Evolutionary conservation across 2,113 vertebrate species (phyloP).

Genomic region (Mionectes macconnelli): DNA sequence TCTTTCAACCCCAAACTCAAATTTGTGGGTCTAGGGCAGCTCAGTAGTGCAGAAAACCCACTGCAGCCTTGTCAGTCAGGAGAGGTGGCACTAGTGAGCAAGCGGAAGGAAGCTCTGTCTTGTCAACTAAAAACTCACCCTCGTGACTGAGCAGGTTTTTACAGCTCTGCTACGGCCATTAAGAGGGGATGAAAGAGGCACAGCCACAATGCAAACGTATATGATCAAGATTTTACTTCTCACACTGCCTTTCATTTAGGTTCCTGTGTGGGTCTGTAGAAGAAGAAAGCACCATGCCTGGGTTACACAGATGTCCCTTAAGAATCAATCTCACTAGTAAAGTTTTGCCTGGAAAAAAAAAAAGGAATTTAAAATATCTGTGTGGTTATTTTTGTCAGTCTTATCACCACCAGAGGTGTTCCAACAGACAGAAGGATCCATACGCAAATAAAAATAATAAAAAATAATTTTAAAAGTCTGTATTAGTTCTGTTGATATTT

Average conservation of each 20-base stretch:
- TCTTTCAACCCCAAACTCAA: neutral
- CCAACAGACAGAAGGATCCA: neutral
- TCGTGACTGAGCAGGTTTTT: neutral
- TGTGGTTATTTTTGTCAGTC: neutral
- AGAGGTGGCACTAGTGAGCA: neutral
- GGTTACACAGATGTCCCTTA: neutral
- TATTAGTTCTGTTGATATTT: neutral
- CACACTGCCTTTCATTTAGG: neutral
- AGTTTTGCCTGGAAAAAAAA: neutral
- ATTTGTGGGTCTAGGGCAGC: neutral
- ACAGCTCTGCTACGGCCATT: neutral
- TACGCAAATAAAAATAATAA: rapidly evolving
- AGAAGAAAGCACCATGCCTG: neutral
- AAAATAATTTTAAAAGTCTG: neutral
- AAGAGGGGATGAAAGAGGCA: neutral
- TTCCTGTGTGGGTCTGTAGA: neutral
- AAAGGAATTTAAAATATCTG: neutral
- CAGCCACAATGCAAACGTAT: neutral
- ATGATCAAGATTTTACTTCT: neutral
- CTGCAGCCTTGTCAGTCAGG: neutral
- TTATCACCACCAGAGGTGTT: neutral
- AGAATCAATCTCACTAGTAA: neutral
- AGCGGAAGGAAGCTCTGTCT: neutral
- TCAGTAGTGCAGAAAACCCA: neutral
- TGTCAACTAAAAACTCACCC: neutral